A percentile compares a stretch with the other conserved stretches of the same genome.
phyloP scores from a whole-genome alignment of 2,113 vertebrate genomes.

The Plotosus lineatus region DNA sequence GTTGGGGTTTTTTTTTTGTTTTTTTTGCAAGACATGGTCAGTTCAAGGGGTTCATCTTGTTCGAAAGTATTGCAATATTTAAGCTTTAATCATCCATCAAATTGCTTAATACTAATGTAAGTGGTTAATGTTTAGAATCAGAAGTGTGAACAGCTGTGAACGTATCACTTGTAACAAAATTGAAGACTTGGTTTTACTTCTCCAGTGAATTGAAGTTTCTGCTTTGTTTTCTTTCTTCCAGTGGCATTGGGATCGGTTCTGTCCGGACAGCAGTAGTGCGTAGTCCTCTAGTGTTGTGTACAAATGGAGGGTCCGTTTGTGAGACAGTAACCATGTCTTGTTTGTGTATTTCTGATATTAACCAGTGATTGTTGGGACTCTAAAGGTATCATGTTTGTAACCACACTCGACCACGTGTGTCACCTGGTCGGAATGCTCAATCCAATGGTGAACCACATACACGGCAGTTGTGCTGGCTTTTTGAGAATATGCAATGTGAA shows the following conservation, averaged over 20 bases:
- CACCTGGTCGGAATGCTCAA: not conserved
- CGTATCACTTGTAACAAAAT: constrained; percentile 7
- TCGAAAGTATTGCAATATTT: not conserved
- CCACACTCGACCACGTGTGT: not conserved
- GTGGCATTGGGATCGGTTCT: constrained; percentile 1
- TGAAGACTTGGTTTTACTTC: constrained; percentile 9
- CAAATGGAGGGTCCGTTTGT: constrained; percentile 41
- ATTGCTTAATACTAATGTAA: constrained; percentile 6
- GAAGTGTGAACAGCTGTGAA: constrained; percentile 18
- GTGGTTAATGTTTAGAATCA: constrained; percentile 10
- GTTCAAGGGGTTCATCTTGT: constrained; percentile 12
- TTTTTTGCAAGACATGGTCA: constrained; percentile 15
- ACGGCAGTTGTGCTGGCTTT: not conserved
- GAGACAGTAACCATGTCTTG: constrained; percentile 53
- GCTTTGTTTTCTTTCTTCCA: not conserved
- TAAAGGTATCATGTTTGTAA: constrained; percentile 41
- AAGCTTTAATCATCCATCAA: not conserved
- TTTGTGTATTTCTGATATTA: constrained; percentile 55
- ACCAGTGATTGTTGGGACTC: constrained; percentile 45
- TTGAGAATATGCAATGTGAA: constrained; percentile 43
- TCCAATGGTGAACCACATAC: not conserved
- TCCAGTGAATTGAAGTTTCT: not conserved
- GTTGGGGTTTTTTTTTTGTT: no score
- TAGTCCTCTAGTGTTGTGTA: constrained; percentile 32
- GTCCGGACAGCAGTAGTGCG: constrained; percentile 3